Base-by-base conservation (phyloP, 2,113 vertebrate species). In the Cairina moschata region DNA sequence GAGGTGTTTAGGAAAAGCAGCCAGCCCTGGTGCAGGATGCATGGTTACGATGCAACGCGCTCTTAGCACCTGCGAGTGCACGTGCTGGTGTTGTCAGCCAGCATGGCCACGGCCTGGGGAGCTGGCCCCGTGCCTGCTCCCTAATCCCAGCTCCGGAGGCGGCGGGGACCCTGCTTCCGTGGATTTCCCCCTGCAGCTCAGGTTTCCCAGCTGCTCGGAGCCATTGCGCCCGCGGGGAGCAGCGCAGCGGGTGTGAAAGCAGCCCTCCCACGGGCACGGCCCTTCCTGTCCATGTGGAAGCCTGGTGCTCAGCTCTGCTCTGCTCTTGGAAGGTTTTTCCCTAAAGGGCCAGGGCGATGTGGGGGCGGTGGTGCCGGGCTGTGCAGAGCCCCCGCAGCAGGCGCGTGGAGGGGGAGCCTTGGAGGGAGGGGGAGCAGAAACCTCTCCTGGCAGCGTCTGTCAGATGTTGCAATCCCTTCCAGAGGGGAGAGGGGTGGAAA, bases 1-100 rank as follows among this genome's bases (percentile, higher is more conserved):
- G 90, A 73, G 80, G 75, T 89, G 77, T 97, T 96, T 96, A 93
- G 94, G 83, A 93, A 87, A 90, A 90, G 86, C 96, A 97, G 94
- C 94, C 89, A 17, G 94, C 84, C 89, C 90, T 95, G 88, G 79
- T 96, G 96, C 95, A 91, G 75, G 85, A 95, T 95, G 94, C 95
- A 77, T 96, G 91, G 96, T 97, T 96, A 91, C 92, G 91, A 17
- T 80, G 87, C 83, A 91, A 95, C 80, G 79, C 86, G 81, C 92
- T 94, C 83, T 88, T 86, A 86, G 89, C 86, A 59, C 82, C 75
- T 93, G 62, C 68, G 71, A 72, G 65, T 25, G 73, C 96, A 95
- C 31, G 71, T 94, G 90, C 89, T 87, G 86, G 56, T 72, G 73
- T 36, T 91, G 91, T 75, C 86, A 9, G 3, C 50, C 62, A 58